Base-by-base conservation (phyloP, 2,888 invertebrate genomes). In the Diarsia brunnea region DNA sequence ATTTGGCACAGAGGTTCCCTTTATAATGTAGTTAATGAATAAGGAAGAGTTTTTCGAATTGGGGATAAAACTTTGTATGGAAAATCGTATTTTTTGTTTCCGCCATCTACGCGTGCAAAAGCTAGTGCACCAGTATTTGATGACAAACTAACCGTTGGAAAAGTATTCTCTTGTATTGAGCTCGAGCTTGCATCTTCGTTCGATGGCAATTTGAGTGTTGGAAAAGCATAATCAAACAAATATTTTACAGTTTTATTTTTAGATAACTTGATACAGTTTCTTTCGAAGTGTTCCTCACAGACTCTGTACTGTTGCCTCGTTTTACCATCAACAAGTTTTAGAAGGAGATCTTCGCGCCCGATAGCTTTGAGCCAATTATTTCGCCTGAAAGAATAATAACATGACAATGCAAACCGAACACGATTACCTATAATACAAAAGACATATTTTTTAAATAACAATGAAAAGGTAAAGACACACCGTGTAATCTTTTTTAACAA, bases 251-350 rank as follows among this genome's bases (percentile, higher is more conserved):
- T 31, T 31, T 21, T 1, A 31, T 16, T 49, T 66, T 66, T 66
- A 16, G 49, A 64, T 19, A 12, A 64, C 24, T 64, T 64, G 19
- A 45, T 64, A 11, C 64, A 64, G 45, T 49, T 31, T 31, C 45
- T 64, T 66, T 49, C 66, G 49, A 66, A 66, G 66, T 66, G 66
- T 0, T 49, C 66, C 43, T 68, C 68, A 24, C 68, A 68, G 24
- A 68, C 24, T 24, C 53, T 53, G 53, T 53, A 68, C 8, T 43
- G 53, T 55, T 53, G 53, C 12, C 68, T 68, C 12, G 19, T 68
- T 43, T 68, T 38, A 68, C 12, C 19, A 68, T 24, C 68, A 19
- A 43, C 12, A 12, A 68, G 53, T 55, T 68, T 68, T 55, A 24
- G 19, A 24, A 24, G 24, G 12, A 68, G 68, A 68, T 68, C 68